A percentile compares a stretch with the other conserved stretches of the same genome.
Evolutionary conservation across 2,113 vertebrate genomes (phyloP).

Genomic region (Passer montanus): DNA sequence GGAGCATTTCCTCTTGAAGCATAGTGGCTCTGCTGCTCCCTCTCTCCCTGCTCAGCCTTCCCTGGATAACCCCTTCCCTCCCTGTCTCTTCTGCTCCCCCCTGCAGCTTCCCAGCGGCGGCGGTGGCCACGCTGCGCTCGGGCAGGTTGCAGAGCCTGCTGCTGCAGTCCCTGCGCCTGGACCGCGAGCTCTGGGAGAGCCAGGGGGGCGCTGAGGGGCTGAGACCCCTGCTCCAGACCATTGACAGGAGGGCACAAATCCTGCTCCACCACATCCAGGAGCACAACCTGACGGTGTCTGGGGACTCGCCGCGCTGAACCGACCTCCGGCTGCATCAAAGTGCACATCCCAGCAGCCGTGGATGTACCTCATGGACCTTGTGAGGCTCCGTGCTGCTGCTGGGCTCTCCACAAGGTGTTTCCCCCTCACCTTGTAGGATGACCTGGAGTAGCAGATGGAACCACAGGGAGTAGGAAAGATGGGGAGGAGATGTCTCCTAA

Average conservation of each 20-base stretch:
- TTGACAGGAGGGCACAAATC: constrained; percentile 76
- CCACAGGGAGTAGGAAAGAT: background rate
- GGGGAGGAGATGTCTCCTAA: background rate
- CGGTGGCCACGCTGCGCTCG: constrained; percentile 77
- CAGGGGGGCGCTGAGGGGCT: constrained; percentile 77
- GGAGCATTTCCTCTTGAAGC: background rate
- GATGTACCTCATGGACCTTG: rapidly evolving
- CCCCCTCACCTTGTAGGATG: background rate
- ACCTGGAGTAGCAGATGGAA: background rate
- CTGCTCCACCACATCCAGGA: constrained; percentile 81
- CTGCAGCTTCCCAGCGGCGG: constrained; percentile 82
- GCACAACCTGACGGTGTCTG: constrained; percentile 67
- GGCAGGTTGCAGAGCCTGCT: constrained; percentile 84
- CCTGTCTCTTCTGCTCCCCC: background rate
- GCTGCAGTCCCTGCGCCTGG: constrained; percentile 79
- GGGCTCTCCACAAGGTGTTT: background rate
- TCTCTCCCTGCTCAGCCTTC: background rate
- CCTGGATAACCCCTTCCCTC: background rate
- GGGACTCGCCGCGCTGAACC: background rate
- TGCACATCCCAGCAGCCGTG: rapidly evolving
- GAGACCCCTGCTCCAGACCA: constrained; percentile 66
- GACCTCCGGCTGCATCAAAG: rapidly evolving
- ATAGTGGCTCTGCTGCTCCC: background rate
- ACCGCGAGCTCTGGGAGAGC: constrained; percentile 86
- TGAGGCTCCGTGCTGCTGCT: background rate